These are phyloP conservation scores for Drosophila multiciliata DNA, from an alignment of 2,888 invertebrate species.

Conservation along the genomic window DNA sequence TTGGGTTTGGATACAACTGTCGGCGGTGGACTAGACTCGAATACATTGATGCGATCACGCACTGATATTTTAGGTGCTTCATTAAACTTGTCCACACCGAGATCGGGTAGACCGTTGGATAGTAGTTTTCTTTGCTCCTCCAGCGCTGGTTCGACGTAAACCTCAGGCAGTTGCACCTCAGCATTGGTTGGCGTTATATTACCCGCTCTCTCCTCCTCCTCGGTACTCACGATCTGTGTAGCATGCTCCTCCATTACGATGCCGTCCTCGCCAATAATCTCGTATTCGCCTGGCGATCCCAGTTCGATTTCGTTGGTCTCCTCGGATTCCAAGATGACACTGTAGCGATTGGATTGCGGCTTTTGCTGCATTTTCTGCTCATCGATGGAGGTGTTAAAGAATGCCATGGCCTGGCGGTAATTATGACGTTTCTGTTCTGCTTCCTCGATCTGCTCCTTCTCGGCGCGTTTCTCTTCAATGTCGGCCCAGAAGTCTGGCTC, in stretches of 20 bases:
- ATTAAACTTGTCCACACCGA: conserved; percentile 66
- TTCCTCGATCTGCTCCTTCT: conserved; percentile 64
- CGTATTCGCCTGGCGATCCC: conserved; percentile 59
- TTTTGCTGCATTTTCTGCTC: conserved; percentile 71
- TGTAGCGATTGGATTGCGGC: conserved; percentile 44
- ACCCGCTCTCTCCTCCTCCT: conserved; percentile 51
- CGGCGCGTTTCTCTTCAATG: conserved; percentile 56
- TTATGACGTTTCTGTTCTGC: conserved; percentile 81
- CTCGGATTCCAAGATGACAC: conserved; percentile 54
- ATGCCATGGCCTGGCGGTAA: conserved; percentile 84
- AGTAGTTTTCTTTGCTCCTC: conserved; percentile 40
- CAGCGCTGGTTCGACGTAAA: conserved; percentile 64
- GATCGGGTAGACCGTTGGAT: conserved; percentile 72
- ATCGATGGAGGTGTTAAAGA: conserved; percentile 82
- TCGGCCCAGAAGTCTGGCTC: conserved; percentile 71
- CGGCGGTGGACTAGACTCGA: conserved; percentile 68
- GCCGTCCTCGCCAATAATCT: conserved; percentile 56
- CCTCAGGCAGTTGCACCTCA: conserved; percentile 57
- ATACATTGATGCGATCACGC: conserved; percentile 82
- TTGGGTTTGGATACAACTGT: conserved; percentile 31
- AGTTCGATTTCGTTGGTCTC: conserved; percentile 37
- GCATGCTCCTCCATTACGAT: conserved; percentile 40
- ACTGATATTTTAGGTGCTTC: conserved; percentile 81
- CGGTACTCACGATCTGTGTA: conserved; percentile 12
- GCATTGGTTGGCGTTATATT: conserved; percentile 73